Evolutionary conservation across 2,797 vertebrate genomes (phyloP).

Genomic region (Limosa lapponica): DNA sequence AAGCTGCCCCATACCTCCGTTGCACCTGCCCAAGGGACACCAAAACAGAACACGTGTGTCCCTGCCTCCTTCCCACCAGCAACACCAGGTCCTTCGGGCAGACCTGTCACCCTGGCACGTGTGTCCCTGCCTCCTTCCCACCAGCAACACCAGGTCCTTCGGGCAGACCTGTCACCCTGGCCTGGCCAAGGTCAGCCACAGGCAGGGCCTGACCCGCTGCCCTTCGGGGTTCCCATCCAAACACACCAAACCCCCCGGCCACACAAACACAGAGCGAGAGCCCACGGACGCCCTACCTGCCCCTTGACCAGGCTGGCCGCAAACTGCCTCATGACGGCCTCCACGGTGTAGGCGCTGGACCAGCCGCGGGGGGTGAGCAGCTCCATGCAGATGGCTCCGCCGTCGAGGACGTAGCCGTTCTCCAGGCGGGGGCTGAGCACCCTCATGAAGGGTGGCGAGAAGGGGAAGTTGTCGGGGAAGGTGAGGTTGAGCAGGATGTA

Average conservation of each 20-base stretch:
- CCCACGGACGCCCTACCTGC: conserved; percentile 86
- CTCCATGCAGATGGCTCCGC: conserved; percentile 99
- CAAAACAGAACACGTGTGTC: neutral
- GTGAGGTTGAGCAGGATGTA: conserved; percentile 98
- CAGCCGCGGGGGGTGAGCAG: conserved; percentile 97
- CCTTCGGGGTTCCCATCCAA: neutral
- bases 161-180: neutral
- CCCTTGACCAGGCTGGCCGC: conserved; percentile 98
- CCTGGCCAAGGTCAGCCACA: neutral
- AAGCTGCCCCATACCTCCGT: neutral
- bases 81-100: neutral
- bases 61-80: neutral
- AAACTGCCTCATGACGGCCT: conserved; percentile 99
- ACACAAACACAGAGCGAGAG: neutral
- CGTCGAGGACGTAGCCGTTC: conserved; percentile 99
- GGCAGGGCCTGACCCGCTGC: neutral
- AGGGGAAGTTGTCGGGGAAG: conserved; percentile 99
- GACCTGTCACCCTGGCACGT: neutral
- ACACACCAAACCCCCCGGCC: accelerated
- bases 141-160: neutral
- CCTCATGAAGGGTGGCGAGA: conserved; percentile 98
- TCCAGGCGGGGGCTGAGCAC: conserved; percentile 97
- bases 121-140: neutral
- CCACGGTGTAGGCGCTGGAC: conserved; percentile 99
- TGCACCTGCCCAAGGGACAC: neutral